Conservation (phyloP, 2,888 invertebrate genomes). For the Balanococcus diminutus region DNA sequence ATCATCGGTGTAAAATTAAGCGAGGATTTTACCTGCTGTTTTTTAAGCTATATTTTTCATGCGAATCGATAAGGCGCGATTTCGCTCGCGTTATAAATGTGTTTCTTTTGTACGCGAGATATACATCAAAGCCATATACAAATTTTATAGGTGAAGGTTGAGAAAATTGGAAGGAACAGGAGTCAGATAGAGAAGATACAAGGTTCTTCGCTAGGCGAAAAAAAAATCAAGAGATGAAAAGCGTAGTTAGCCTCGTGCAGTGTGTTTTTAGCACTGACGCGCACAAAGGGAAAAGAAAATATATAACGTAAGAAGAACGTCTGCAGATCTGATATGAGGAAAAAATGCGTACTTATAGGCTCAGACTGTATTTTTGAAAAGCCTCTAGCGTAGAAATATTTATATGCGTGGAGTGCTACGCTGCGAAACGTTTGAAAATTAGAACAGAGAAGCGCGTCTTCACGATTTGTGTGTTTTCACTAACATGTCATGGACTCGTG, state of each 20-base stretch:
- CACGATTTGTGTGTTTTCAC: not conserved
- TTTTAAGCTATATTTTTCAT: not conserved
- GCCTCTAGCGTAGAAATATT: not conserved
- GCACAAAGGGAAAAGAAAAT: not conserved
- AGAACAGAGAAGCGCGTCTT: not conserved
- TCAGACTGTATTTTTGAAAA: not conserved
- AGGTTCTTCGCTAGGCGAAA: not conserved
- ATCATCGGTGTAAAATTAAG: not conserved
- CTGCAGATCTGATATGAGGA: not conserved
- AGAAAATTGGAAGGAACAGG: not conserved
- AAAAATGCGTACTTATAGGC: not conserved
- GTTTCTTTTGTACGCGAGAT: not conserved
- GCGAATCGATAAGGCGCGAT: not conserved
- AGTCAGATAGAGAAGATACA: not conserved
- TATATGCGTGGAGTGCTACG: not conserved
- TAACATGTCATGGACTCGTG: not conserved
- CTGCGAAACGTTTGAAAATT: not conserved
- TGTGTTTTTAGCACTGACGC: not conserved
- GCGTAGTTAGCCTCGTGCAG: not conserved
- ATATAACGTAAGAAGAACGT: not conserved
- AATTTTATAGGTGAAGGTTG: not conserved
- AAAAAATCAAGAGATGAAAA: not conserved
- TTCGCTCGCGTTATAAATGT: not conserved
- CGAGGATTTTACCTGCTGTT: not conserved
- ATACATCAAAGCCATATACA: not conserved